These are phyloP conservation scores for Diorhabda elongata DNA, from an alignment of 1,140 invertebrate species.

Conservation along the genomic window DNA sequence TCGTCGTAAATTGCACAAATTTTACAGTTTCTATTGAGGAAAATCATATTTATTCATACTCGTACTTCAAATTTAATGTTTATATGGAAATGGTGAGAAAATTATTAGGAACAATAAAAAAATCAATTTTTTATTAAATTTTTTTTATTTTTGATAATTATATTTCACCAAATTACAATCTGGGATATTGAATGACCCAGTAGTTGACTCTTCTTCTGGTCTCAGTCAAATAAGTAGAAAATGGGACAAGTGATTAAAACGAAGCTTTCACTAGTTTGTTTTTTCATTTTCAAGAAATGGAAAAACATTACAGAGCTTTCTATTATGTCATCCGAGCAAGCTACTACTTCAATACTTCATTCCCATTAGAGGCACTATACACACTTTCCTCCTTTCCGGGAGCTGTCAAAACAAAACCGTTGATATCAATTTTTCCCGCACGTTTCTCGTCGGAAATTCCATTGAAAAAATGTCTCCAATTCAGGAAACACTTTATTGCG, in stretches of 20 bases:
- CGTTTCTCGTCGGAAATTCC: background rate
- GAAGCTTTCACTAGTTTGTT: background rate
- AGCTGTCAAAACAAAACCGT: background rate
- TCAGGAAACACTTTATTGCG: background rate
- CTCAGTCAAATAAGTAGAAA: background rate
- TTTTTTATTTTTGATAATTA: no score
- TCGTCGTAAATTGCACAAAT: no score
- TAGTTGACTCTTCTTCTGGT: no score
- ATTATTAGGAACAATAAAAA: no score
- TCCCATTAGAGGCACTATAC: background rate
- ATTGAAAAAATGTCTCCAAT: conserved; percentile 2
- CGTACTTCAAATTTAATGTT: no score
- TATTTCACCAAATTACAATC: no score
- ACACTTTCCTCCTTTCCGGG: background rate
- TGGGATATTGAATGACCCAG: no score
- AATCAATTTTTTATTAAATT: no score
- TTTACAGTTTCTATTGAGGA: no score
- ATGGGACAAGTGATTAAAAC: background rate
- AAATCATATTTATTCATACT: no score
- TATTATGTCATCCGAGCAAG: background rate
- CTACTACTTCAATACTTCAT: background rate
- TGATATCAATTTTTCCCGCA: conserved; percentile 2
- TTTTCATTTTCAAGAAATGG: background rate
- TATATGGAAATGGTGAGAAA: no score
- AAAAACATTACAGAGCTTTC: background rate